Base-by-base conservation (phyloP, 2,797 vertebrate species). In the Sphaeramia orbicularis region DNA sequence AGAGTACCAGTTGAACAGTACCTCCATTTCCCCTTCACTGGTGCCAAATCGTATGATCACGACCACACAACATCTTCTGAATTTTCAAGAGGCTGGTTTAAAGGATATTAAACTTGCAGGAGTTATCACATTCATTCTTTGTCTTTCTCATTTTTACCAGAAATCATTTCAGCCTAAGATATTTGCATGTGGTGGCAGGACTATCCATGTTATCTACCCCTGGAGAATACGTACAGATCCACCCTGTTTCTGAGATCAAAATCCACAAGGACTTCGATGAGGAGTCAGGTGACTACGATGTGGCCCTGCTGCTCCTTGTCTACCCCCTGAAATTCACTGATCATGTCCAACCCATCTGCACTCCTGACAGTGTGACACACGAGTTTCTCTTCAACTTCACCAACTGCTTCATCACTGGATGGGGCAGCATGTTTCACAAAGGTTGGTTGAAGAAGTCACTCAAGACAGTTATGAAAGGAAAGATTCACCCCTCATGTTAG, bases 401-500 rank as follows among this genome's bases (percentile, higher is more conserved):
- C 54, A 69, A 65, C 47, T 92, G 89, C 62, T 92, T 84, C 80
- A 70, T 92, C 75, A 83, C 57, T 8, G 89, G 89, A 11, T 91
- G 88, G 90, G 90, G 87, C 12, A 85, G 76, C 71, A 52, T 24
- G 2, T 37, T 12, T 27, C 71, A 49, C 27, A 48, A 59, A 69
- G 89, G 90, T 91, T 38, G 49, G 86, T 83, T 9, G 44, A 6
- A 43, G 44, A 11, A 35, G 12, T 11, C 15, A 27, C 2, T 6
- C 36, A n/a, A 44, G 24, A 45, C 18, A 11, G 14, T 37, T 7
- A 27, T 47, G 18, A 24, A 44, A 30, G 11, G 8, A 15, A 5
- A 11, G 4, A 52, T 13, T 45, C 13, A 42, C n/a, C 30, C 30
- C 45, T 47, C 4, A 30, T 18, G 8, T 10, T 41, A 5, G n/a